These are phyloP conservation scores for Drosophila leonis DNA, from an alignment of 2,888 invertebrate species.

Conservation along the genomic window DNA sequence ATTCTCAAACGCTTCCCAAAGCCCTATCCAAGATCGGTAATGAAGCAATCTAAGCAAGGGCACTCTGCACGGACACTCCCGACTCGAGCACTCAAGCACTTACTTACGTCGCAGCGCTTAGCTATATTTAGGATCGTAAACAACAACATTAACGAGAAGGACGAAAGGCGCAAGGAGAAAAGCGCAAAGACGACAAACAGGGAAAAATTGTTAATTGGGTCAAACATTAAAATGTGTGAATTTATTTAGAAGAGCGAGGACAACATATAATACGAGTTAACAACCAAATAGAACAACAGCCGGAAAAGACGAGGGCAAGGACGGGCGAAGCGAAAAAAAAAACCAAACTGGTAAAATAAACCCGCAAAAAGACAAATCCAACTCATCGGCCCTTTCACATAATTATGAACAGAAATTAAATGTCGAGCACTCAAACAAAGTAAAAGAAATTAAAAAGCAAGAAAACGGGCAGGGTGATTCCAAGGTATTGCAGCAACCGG, in stretches of 20 bases:
- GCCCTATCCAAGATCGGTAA: too few species aligned
- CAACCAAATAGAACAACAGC: constrained; percentile 15
- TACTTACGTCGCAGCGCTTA: constrained; percentile 6
- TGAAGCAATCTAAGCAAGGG: too few species aligned
- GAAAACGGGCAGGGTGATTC: background rate
- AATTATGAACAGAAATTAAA: constrained; percentile 70
- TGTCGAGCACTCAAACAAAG: constrained; percentile 40
- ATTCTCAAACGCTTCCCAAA: too few species aligned
- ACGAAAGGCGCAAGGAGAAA: background rate
- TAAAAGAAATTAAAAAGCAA: background rate
- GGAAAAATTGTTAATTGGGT: constrained; percentile 52
- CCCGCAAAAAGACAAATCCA: constrained; percentile 52
- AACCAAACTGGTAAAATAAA: background rate
- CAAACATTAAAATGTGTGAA: constrained; percentile 63
- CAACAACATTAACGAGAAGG: constrained; percentile 30
- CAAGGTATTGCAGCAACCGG: background rate
- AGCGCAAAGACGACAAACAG: constrained; percentile 3
- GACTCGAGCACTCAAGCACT: background rate
- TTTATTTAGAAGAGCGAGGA: constrained; percentile 43
- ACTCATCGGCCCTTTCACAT: constrained; percentile 50
- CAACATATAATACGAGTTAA: constrained; percentile 39
- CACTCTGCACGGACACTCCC: background rate
- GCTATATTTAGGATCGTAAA: constrained; percentile 34
- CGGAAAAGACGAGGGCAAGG: background rate
- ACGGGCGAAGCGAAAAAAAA: background rate